phyloP scores from a whole-genome alignment of 2,113 vertebrate species.

The Megaceryle maxima region DNA sequence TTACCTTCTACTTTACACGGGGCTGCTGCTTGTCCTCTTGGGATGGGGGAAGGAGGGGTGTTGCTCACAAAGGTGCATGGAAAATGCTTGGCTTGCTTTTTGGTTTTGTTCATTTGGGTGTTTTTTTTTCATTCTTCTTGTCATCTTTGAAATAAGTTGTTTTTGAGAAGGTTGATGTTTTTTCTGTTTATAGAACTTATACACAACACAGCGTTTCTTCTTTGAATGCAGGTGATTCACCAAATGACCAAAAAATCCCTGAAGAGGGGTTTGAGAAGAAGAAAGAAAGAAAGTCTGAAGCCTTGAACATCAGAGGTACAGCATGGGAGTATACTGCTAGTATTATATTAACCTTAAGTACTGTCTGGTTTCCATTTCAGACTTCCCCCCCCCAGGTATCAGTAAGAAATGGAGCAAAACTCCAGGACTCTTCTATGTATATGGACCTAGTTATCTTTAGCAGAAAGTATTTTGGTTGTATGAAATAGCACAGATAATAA shows the following conservation, averaged over 20 bases:
- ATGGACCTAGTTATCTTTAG: background rate
- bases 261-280: conserved; percentile 49
- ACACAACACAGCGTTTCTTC: conserved; percentile 88
- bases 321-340: background rate
- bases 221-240: conserved; percentile 84
- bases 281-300: conserved; percentile 75
- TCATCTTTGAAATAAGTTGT: conserved; percentile 26
- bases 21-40: background rate
- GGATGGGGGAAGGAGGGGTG: background rate
- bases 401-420: background rate
- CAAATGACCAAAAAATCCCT: conserved; percentile 55
- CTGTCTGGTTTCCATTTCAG: background rate
- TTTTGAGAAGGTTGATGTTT: conserved; percentile 75
- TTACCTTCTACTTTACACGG: background rate
- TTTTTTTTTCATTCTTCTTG: background rate
- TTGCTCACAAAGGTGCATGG: background rate
- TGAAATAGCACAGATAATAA: background rate
- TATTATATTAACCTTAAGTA: background rate
- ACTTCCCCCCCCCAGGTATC: too few relatives aligned
- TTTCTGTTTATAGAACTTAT: conserved; percentile 84
- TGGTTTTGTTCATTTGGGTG: background rate
- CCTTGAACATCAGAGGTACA: conserved; percentile 87
- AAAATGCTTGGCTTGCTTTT: background rate
- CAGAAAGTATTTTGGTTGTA: background rate
- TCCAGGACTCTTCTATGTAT: background rate